Base-by-base conservation (phyloP, 2,113 vertebrate species). In the Calyptommatus sinebrachiatus region DNA sequence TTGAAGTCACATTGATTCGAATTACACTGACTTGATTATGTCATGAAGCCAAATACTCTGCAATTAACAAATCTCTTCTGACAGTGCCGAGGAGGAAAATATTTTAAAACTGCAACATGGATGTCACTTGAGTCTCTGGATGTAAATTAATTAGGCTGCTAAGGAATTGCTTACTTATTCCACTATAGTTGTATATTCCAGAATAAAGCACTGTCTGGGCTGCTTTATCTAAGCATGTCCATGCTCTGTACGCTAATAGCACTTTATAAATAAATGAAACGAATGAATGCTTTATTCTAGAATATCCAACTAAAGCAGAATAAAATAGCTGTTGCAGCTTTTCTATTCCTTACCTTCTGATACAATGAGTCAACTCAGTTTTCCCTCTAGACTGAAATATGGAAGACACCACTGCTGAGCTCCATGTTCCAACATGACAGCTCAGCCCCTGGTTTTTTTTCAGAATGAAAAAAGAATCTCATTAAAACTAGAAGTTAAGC, bases 11-110 rank as follows among this genome's bases (percentile, higher is more conserved):
- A 0, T 75, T 82, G 45, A 82, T 70, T 1, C 1, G 45, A 80
- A 92, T 86, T 0, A 11, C 79, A 35, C 83, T 75, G 4, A 77
- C 85, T 83, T 89, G 85, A 88, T 85, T 82, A 78, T 57, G 14
- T 57, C 71, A 70, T 1, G 0, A 69, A 83, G 83, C 85, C 80
- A 75, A 78, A 76, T 85, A 84, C 89, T 77, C 69, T 73, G 68
- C 83, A 1, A 0, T 69, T 85, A 81, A 50, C 77, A 77, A 70
- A 79, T 84, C 68, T 62, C 61, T 57, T 9, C 31, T 81, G 66
- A 35, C 78, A 73, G 5, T 83, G 61, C 67, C 79, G 53, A 71
- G 4, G 48, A 68, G 41, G 16, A 62, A 62, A 31, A 26, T 29
- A 35, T 73, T 20, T 35, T 22, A 41, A 62, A 31, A 62, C 14